These are phyloP conservation scores for Cordylochernes scorpioides DNA, from an alignment of 2,888 invertebrate species.

Conservation along the genomic window DNA sequence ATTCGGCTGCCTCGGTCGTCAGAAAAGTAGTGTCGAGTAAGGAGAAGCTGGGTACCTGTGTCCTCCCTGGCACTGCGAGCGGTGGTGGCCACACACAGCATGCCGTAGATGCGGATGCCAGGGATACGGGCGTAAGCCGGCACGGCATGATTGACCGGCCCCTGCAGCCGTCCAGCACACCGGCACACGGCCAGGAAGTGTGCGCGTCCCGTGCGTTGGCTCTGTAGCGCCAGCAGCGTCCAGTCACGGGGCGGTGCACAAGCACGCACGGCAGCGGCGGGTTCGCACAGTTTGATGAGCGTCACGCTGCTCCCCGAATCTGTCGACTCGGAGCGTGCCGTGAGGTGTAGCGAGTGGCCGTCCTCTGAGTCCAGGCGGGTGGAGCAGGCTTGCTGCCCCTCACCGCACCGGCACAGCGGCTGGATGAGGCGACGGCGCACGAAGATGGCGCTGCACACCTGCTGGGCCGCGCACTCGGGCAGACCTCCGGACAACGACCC, in stretches of 20 bases:
- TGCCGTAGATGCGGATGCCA: slow-evolving; percentile 70
- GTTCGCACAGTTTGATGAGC: slow-evolving; percentile 72
- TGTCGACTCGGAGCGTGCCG: too few relatives aligned
- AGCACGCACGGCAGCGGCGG: slow-evolving; percentile 63
- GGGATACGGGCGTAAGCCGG: slow-evolving; percentile 79
- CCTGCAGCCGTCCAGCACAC: slow-evolving; percentile 64
- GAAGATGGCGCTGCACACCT: slow-evolving; percentile 80
- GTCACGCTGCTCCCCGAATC: too few relatives aligned
- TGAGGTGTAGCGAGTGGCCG: slow-evolving; percentile 64
- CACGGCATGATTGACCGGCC: slow-evolving; percentile 76
- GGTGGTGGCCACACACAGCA: slow-evolving; percentile 59
- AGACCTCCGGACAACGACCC: too few relatives aligned
- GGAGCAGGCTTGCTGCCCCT: slow-evolving; percentile 62
- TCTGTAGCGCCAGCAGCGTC: slow-evolving; percentile 67
- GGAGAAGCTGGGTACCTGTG: too few relatives aligned
- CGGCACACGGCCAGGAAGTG: slow-evolving; percentile 75
- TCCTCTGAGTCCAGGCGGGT: slow-evolving; percentile 56
- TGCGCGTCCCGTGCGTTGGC: slow-evolving; percentile 69
- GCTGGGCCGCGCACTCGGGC: slow-evolving; percentile 79
- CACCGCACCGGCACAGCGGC: slow-evolving; percentile 68
- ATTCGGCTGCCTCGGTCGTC: too few relatives aligned
- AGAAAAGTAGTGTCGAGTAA: too few relatives aligned
- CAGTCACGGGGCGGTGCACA: slow-evolving; percentile 67
- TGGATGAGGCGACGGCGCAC: slow-evolving; percentile 71
- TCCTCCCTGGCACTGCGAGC: too few relatives aligned